phyloP scores from a whole-genome alignment of 2,888 invertebrate species.

The Coleophora deauratella region DNA sequence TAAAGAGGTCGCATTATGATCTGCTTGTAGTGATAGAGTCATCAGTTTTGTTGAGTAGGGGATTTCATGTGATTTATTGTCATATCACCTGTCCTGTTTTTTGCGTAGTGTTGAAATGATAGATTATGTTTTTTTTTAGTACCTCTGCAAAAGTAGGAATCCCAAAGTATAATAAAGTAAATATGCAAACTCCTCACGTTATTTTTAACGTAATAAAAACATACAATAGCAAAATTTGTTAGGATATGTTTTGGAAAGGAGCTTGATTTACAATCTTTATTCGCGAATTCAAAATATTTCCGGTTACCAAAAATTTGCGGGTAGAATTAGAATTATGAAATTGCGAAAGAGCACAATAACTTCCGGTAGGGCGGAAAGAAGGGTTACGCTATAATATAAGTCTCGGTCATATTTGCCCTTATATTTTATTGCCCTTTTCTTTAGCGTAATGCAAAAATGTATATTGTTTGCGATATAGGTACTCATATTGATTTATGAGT shows the following conservation, averaged over 20 bases:
- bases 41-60: constrained; percentile 25
- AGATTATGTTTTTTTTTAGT: constrained; percentile 7
- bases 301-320: too few relatives aligned
- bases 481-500: constrained; percentile 16
- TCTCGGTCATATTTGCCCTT: constrained; percentile 17
- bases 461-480: constrained; percentile 21
- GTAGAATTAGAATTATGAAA: neutral
- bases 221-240: too few relatives aligned
- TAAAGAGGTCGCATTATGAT: constrained; percentile 52
- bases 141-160: too few relatives aligned
- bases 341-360: constrained; percentile 20
- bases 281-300: neutral
- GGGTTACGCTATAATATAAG: constrained; percentile 30
- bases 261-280: too few relatives aligned
- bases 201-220: too few relatives aligned
- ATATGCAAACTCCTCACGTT: too few relatives aligned
- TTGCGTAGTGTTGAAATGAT: too few relatives aligned
- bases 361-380: constrained; percentile 15
- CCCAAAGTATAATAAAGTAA: too few relatives aligned
- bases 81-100: constrained; percentile 14
- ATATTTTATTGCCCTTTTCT: constrained; percentile 24
- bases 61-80: constrained; percentile 20
- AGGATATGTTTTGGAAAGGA: too few relatives aligned
- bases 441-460: constrained; percentile 14
- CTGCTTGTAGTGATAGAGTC: constrained; percentile 42